Base-by-base conservation (phyloP, 2,888 invertebrate species). In the Perdita meconis region DNA sequence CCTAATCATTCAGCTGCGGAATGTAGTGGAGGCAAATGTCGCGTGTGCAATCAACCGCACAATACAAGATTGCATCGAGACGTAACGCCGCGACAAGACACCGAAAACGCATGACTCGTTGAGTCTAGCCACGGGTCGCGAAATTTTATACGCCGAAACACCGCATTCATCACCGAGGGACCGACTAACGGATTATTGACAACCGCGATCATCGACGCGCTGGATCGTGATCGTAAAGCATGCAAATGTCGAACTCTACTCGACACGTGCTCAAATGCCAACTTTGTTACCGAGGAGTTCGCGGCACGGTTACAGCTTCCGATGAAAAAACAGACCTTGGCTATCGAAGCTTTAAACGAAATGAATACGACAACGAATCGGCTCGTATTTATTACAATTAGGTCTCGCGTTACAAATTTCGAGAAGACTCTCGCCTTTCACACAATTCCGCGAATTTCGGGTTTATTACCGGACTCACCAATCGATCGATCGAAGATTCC, bases 101-200 rank as follows among this genome's bases (percentile, higher is more conserved):
- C n/a, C n/a, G n/a, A n/a, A n/a, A n/a, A n/a, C n/a, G n/a, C n/a
- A n/a, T n/a, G n/a, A n/a, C n/a, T n/a, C n/a, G n/a, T n/a, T n/a
- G n/a, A n/a, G n/a, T n/a, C n/a, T n/a, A 1, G 0, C 56, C 0
- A 6, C 6, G 2, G 0, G 0, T 0, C 4, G n/a, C 34, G 6
- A 0, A 10, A 16, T 2, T 10, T 13, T 12, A 4, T 0, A 3
- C 3, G 3, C 0, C 56, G 34, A 0, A 55, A 36, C 12, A 2
- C 2, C 13, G 0, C 19, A 2, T 2, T 22, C 8, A 19, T 12
- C 4, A 0, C 22, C 19, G 10, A 53, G 1, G 0, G 26, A 0
- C 1, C 4, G 0, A 42, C 19, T 0, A 53, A 30, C 13, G 53
- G 26, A 16, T 0, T 53, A 3, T 0, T 64, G 30, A 6, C 51